Conservation (phyloP, 2,888 invertebrate genomes). For the Belgica antarctica region DNA sequence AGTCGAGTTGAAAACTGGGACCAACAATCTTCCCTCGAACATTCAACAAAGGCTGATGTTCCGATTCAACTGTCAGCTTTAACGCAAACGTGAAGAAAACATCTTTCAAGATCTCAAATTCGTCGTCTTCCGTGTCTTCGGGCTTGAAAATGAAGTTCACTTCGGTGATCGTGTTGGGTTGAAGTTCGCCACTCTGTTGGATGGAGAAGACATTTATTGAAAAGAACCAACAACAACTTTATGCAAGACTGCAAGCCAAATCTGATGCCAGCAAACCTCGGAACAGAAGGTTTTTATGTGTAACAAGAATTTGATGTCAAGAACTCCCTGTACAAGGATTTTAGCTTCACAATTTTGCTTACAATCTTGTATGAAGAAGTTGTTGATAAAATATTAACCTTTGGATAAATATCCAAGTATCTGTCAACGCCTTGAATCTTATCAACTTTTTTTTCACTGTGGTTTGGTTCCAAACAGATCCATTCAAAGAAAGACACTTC, state of each 20-base stretch:
- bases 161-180: conserved; percentile 10
- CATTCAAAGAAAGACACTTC: conserved; percentile 23
- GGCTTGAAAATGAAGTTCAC: conserved; percentile 32
- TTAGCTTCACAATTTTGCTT: too few relatives aligned
- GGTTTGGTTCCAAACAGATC: not conserved
- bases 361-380: too few relatives aligned
- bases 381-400: too few relatives aligned
- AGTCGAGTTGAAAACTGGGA: conserved; percentile 29
- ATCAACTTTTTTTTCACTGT: conserved; percentile 1
- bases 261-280: too few relatives aligned
- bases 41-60: conserved; percentile 19
- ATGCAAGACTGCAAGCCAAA: too few relatives aligned
- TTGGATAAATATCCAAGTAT: too few relatives aligned
- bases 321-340: too few relatives aligned
- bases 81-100: not conserved
- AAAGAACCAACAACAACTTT: too few relatives aligned
- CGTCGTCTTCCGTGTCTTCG: conserved; percentile 16
- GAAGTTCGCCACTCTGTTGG: conserved; percentile 22
- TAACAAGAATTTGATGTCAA: too few relatives aligned
- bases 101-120: conserved; percentile 31
- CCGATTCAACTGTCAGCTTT: not conserved
- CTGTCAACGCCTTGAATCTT: too few relatives aligned
- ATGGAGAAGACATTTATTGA: too few relatives aligned
- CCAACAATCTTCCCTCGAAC: conserved; percentile 33
- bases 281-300: too few relatives aligned